These are phyloP conservation scores for Samia ricini DNA, from an alignment of 1,140 invertebrate genomes.

Conservation along the genomic window DNA sequence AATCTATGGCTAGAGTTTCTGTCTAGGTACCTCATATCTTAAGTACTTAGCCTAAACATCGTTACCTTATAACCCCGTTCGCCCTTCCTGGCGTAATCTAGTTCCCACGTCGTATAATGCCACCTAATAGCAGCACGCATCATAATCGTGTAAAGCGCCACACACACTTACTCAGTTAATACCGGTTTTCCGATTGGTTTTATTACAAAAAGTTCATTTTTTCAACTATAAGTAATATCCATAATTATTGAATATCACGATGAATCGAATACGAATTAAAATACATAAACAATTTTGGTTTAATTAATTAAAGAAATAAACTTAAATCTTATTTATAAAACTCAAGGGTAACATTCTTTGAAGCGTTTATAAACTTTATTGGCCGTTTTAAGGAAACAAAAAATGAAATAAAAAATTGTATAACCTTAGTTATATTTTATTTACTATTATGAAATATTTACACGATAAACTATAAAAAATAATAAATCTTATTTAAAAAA, in stretches of 20 bases:
- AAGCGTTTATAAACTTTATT: too few relatives aligned
- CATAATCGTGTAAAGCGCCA: conserved; percentile 26
- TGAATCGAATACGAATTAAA: not conserved
- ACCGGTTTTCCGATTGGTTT: not conserved
- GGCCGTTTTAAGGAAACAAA: too few relatives aligned
- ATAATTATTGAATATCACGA: not conserved
- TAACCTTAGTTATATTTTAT: too few relatives aligned
- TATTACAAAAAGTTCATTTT: not conserved
- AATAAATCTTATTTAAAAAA: too few relatives aligned
- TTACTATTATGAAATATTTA: too few relatives aligned
- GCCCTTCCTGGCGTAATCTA: conserved; percentile 23
- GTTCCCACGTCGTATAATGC: conserved; percentile 37
- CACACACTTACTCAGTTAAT: conserved; percentile 14
- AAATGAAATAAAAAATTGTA: too few relatives aligned
- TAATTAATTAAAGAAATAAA: too few relatives aligned
- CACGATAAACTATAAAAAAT: too few relatives aligned
- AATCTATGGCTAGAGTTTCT: not conserved
- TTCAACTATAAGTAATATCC: not conserved
- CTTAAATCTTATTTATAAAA: too few relatives aligned
- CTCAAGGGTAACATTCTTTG: too few relatives aligned
- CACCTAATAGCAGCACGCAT: conserved; percentile 31
- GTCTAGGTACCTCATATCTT: not conserved
- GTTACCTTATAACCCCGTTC: not conserved
- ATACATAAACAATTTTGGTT: not conserved
- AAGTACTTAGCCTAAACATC: not conserved